Base-by-base conservation (phyloP, 2,888 invertebrate species). In the Microctonus hyperodae region DNA sequence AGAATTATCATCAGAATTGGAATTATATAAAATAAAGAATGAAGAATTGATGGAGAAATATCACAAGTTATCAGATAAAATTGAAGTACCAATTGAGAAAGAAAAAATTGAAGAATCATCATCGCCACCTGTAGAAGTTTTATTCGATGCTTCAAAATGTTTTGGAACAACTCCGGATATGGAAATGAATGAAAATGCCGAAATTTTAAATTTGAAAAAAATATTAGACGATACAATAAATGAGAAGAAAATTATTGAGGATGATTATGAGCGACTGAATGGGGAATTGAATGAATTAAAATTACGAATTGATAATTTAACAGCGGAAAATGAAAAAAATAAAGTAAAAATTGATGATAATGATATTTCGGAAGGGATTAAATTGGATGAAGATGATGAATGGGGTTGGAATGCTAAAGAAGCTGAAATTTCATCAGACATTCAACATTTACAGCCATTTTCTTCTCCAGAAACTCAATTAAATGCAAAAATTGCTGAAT, bases 381-480 rank as follows among this genome's bases (percentile, higher is more conserved):
- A 77, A 57, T 71, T 85, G n/a, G 84, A 78, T 31, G 84, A 85
- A 44, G 85, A 87, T 64, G 88, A 88, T 62, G 89, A 89, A 67
- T 90, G 90, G 90, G 88, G 87, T n/a, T 88, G 87, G 85, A 86
- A 85, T 16, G 80, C 86, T 0, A 88, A 88, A 31, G 88, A 88
- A 73, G 86, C 85, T 0, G 67, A 65, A 37, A 16, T 53, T 13
- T n/a, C 57, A 6, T 51, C 63, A n/a, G 59, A 11, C n/a, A 11
- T 58, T n/a, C 31, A 37, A 6, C 16, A 44, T n/a, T 28, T 63
- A 5, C 28, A 28, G 3, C 48, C 67, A 31, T 33, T 67, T 44
- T 53, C 58, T 22, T 50, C 72, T 0, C 48, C 65, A 0, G 69
- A 83, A 68, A 71, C 76, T 5, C 76, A 79, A 37, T 68, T 85